Evolutionary conservation across 2,797 vertebrate genomes (phyloP).

Genomic region (Microhierax caerulescens): DNA sequence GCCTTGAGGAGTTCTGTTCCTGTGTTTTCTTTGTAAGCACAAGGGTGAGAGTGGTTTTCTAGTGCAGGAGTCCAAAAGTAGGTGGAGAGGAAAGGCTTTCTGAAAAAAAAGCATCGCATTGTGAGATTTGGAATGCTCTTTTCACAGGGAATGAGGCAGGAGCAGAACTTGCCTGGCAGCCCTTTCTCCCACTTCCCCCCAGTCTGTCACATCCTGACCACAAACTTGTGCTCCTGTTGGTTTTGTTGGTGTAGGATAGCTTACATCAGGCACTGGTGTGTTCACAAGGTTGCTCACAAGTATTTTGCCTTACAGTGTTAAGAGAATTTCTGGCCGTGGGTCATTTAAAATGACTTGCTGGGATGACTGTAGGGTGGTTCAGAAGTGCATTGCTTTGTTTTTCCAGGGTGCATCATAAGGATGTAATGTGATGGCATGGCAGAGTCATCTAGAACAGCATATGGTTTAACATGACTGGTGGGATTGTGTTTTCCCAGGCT

Average conservation of each 20-base stretch:
- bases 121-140: not conserved
- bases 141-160: not conserved
- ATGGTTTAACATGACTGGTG: not conserved
- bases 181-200: not conserved
- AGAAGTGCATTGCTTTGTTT: rapidly evolving
- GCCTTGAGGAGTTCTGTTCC: not conserved
- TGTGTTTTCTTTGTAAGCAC: not conserved
- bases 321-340: not conserved
- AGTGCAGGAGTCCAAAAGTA: not conserved
- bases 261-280: rapidly evolving
- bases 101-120: not conserved
- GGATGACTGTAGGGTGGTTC: rapidly evolving
- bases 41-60: not conserved
- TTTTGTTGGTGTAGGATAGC: rapidly evolving
- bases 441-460: rapidly evolving
- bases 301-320: rapidly evolving
- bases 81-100: not conserved
- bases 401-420: not conserved
- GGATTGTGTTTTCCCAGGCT: not conserved
- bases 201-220: rapidly evolving
- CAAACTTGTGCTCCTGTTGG: rapidly evolving
- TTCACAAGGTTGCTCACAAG: rapidly evolving
- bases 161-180: not conserved
- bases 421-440: not conserved
- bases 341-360: not conserved